Evolutionary conservation across 2,888 invertebrate genomes (phyloP), one percentile per base, ranked within the genome.

Genomic region (Lasioglossum marginatum): DNA sequence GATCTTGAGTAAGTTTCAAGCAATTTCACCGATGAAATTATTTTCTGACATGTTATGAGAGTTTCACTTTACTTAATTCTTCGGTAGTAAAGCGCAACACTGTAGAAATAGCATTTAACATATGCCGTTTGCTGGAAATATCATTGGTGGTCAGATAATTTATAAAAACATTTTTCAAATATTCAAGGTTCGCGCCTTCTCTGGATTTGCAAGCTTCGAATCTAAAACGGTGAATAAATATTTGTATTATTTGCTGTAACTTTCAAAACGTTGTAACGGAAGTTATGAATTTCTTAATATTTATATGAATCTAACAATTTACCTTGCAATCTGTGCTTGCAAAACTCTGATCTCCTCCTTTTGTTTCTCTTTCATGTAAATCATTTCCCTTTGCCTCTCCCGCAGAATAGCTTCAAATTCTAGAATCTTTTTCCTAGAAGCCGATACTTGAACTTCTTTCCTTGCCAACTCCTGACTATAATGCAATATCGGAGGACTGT

Each of bases 61-160:
- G 89, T 48, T 93, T 92, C 81, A 95, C 94, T 88, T 94, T 95
- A 81, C 96, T 96, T 92, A 96, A 96, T 95, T 98, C 98, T 23
- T 96, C 95, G 0, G 96, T 95, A 79, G 97, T 98, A 94, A 99
- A 98, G 94, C 98, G 97, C 6, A 98, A 95, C 0, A 98, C 97
- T 1, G 98, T 97, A 0, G 98, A 97, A 81, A 99, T 98, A 0
- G 98, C 98, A 95, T 98, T 98, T 31, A 98, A 95, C 98, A 98
- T 98, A 93, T 98, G 98, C 52, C 96, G 96, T 83, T 97, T 96
- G 0, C 97, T 97, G 3, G 96, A 96, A 52, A 96, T 95, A 94
- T 98, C 97, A 0, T 96, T 96, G 2, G 97, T 97, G 82, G 97
- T 96, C 52, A 98, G 96, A 93, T 97, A 98, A 86, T 98, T 97